These are phyloP conservation scores for Brevimyrus niger DNA, from an alignment of 2,113 vertebrate genomes.

Conservation along the genomic window DNA sequence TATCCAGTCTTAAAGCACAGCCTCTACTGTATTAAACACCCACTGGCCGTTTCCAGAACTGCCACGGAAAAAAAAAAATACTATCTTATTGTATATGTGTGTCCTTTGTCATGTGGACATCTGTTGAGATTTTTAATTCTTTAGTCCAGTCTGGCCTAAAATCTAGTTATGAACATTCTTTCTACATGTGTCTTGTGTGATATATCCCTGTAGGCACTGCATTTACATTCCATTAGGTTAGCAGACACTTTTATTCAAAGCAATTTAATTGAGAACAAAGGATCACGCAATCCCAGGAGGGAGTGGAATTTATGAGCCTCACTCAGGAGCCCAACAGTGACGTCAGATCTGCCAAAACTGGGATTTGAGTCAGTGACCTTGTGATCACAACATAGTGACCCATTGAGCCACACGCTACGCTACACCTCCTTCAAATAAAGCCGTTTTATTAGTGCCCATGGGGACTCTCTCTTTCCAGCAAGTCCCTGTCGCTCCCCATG, in stretches of 20 bases:
- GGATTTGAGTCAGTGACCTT: neutral
- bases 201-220: neutral
- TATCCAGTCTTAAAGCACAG: neutral
- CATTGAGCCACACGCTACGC: neutral
- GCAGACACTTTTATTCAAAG: neutral
- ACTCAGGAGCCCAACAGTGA: neutral
- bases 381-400: neutral
- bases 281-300: neutral
- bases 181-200: neutral
- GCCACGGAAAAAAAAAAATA: neutral
- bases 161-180: neutral
- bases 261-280: neutral
- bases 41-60: neutral
- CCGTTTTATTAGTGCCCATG: neutral
- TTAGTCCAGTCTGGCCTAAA: neutral
- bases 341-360: neutral
- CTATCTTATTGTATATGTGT: neutral
- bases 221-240: neutral
- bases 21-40: neutral
- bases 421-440: neutral
- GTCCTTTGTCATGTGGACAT: neutral
- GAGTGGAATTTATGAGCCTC: neutral
- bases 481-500: neutral
- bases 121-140: neutral
- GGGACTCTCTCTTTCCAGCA: neutral